Evolutionary conservation across 2,113 vertebrate species (phyloP).

Genomic region (Xiphophorus couchianus): DNA sequence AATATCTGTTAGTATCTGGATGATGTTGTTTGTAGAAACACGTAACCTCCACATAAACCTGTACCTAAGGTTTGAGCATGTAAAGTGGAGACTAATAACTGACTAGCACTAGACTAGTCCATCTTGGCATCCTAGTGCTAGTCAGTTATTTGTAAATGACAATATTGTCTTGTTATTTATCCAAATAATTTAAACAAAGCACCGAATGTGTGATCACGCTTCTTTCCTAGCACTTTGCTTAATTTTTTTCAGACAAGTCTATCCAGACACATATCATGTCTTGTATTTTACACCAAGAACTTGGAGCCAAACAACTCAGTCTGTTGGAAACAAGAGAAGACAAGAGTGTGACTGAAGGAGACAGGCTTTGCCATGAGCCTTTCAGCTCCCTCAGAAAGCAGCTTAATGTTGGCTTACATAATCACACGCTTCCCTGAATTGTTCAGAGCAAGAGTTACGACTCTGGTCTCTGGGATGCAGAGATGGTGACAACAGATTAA

Average conservation of each 20-base stretch:
- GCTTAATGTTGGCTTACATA: slow-evolving; percentile 70
- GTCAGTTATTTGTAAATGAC: too few relatives aligned
- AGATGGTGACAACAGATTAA: slow-evolving; percentile 1
- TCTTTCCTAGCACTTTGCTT: not conserved
- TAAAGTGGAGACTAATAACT: too few relatives aligned
- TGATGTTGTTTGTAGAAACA: too few relatives aligned
- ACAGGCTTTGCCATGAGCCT: slow-evolving; percentile 42
- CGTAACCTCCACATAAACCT: too few relatives aligned
- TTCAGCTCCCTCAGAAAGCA: slow-evolving; percentile 61
- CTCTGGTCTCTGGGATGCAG: slow-evolving; percentile 2
- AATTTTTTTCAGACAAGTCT: slow-evolving; percentile 13
- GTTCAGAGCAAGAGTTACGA: slow-evolving; percentile 39
- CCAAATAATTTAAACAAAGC: too few relatives aligned
- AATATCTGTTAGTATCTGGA: too few relatives aligned
- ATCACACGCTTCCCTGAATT: slow-evolving; percentile 50
- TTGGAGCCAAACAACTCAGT: slow-evolving; percentile 14
- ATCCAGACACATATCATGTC: slow-evolving; percentile 1
- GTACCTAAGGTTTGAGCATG: too few relatives aligned
- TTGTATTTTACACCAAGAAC: not conserved
- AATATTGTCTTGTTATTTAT: too few relatives aligned
- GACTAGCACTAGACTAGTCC: too few relatives aligned
- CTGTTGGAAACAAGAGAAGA: slow-evolving; percentile 10
- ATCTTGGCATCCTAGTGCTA: too few relatives aligned
- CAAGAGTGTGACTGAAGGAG: slow-evolving; percentile 25
- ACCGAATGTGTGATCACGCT: too few relatives aligned